Evolutionary conservation across 2,888 invertebrate genomes (phyloP), one percentile per base, ranked within the genome.

Genomic region (Calephelis perditalis): DNA sequence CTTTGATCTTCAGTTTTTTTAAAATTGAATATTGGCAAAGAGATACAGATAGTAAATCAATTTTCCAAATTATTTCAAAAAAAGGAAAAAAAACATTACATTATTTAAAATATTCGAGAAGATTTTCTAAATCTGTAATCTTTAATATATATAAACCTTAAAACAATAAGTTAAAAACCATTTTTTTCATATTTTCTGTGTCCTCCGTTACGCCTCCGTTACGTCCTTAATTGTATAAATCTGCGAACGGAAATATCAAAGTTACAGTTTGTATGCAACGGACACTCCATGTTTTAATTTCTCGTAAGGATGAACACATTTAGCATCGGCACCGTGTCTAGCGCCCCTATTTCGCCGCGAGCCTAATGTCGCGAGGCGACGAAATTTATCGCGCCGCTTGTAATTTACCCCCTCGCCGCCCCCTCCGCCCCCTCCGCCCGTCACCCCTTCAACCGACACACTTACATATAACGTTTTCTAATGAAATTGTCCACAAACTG

Each of bases 401-500:
- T 89, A 87, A 87, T 85, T 84, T 84, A 82, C 75, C 79, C 81
- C 79, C 78, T 76, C 76, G 73, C 69, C 70, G 77, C 76, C 74
- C 78, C 79, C 75, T 70, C 69, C 70, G 77, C 76, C 74, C 78
- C 79, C 75, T 70, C 70, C 77, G 77, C 78, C 71, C 76, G 73
- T 82, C 84, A 82, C 85, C 84, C 83, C 78, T 76, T 83, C 86
- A 82, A 79, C 82, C 82, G 79, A 85, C 84, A 86, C 81, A 86
- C 87, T 86, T 86, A 65, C 63, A 64, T 67, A 86, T 86, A 89
- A 84, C 86, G 78, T 82, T 89, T 89, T 87, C 88, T 91, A 91
- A 91, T 91, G 88, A 90, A 91, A 89, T 91, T 87, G 89, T 90
- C 89, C 87, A 85, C 87, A 84, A 86, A 81, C 81, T 60, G 59